Evolutionary conservation across 2,888 invertebrate species (phyloP).

Genomic region (Melinopterus prodromus): DNA sequence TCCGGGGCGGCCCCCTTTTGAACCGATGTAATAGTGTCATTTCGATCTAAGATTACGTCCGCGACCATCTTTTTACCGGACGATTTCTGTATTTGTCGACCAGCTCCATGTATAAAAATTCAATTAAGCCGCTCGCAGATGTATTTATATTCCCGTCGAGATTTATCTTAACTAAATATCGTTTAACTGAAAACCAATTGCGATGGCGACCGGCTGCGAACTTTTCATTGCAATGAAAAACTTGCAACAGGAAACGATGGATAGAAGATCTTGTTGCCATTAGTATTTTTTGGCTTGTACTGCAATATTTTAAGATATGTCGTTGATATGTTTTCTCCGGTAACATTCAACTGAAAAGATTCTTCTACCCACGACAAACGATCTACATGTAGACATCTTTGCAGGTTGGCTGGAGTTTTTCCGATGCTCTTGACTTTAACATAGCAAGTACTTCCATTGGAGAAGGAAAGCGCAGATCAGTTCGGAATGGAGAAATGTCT

Average conservation of each 20-base stretch:
- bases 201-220: neutral
- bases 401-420: too few relatives aligned
- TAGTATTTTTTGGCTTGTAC: neutral
- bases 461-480: too few relatives aligned
- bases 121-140: conserved; percentile 31
- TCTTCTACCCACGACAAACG: too few relatives aligned
- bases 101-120: conserved; percentile 35
- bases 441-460: too few relatives aligned
- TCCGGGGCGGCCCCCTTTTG: conserved; percentile 26
- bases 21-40: conserved; percentile 36
- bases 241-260: neutral
- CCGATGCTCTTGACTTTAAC: too few relatives aligned
- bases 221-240: neutral
- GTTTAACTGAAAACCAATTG: conserved; percentile 15
- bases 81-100: conserved; percentile 35
- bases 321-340: neutral
- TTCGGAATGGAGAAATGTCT: too few relatives aligned
- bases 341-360: neutral
- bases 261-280: neutral
- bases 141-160: conserved; percentile 22
- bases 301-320: neutral
- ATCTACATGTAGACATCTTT: too few relatives aligned
- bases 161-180: conserved; percentile 26
- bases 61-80: conserved; percentile 33
- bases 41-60: conserved; percentile 36